Percentiles rank a stretch among this genome's conserved stretches.
Conservation (phyloP, 2,888 invertebrate genomes). For the Hemaris fuciformis region DNA sequence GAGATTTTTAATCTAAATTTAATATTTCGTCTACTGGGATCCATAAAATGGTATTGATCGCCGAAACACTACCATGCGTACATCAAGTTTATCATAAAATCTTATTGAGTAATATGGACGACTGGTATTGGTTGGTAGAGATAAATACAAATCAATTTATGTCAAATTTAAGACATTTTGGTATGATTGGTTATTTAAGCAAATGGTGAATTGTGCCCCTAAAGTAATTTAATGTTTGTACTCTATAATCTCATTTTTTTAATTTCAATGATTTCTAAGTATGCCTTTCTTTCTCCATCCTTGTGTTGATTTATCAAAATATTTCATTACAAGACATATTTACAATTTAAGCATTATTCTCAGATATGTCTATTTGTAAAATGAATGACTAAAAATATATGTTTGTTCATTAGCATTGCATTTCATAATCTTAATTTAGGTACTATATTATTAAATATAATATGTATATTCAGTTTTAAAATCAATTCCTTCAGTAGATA, state of each 20-base stretch:
- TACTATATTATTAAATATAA: slow-evolving; percentile 14
- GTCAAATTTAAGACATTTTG: not conserved
- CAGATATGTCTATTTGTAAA: slow-evolving; percentile 15
- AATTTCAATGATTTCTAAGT: not conserved
- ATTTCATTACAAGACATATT: not conserved
- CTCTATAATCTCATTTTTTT: not conserved
- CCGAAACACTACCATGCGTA: not conserved
- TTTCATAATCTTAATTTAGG: slow-evolving; percentile 4
- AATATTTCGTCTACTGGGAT: not conserved
- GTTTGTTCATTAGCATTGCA: slow-evolving; percentile 11
- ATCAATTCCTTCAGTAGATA: slow-evolving; percentile 66
- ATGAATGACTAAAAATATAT: slow-evolving; percentile 8
- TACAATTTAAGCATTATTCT: slow-evolving; percentile 3
- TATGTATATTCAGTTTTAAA: slow-evolving; percentile 31
- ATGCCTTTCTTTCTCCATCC: not conserved
- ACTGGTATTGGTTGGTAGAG: not conserved
- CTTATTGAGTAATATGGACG: not conserved
- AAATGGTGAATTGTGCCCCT: slow-evolving; percentile 9
- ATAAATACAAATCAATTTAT: not conserved
- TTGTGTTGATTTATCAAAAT: not conserved
- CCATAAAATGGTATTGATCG: not conserved
- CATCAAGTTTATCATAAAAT: not conserved
- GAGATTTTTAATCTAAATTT: not conserved
- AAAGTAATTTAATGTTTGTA: slow-evolving; percentile 21
- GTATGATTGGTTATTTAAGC: slow-evolving; percentile 8